These are phyloP conservation scores for Dastarcus helophoroides DNA, from an alignment of 2,888 invertebrate species.

Conservation along the genomic window DNA sequence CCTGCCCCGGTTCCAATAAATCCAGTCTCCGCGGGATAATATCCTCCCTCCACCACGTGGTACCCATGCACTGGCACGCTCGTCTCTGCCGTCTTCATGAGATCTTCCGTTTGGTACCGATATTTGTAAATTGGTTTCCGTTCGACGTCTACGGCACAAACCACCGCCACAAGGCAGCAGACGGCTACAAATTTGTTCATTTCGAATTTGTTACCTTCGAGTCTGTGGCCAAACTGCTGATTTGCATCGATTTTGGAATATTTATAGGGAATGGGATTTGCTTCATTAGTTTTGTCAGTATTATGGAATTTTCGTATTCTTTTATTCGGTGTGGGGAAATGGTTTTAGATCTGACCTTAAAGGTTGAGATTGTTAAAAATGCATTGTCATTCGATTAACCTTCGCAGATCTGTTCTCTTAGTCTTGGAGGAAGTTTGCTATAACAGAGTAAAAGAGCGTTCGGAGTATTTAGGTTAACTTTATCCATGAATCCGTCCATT, in stretches of 20 bases:
- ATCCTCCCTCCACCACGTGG: conserved; percentile 48
- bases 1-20: conserved; percentile 20
- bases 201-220: conserved; percentile 5
- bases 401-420: too few species aligned
- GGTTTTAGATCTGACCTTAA: not conserved
- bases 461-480: too few species aligned
- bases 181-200: conserved; percentile 13
- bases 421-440: too few species aligned
- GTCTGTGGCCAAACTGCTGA: conserved; percentile 8
- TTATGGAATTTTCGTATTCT: not conserved
- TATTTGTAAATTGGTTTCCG: conserved; percentile 30
- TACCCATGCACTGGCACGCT: conserved; percentile 39
- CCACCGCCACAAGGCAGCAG: conserved; percentile 10
- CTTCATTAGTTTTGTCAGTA: conserved; percentile 15
- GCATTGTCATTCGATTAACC: too few species aligned
- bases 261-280: conserved; percentile 14
- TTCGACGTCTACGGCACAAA: conserved; percentile 10
- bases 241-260: not conserved
- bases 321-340: not conserved
- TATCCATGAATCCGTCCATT: too few species aligned
- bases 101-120: conserved; percentile 32
- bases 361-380: not conserved
- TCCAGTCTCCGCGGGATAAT: conserved; percentile 37
- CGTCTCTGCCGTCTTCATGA: conserved; percentile 32
- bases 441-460: too few species aligned